Evolutionary conservation across 1,140 invertebrate genomes (phyloP).

Genomic region (Calephelis virginiensis): DNA sequence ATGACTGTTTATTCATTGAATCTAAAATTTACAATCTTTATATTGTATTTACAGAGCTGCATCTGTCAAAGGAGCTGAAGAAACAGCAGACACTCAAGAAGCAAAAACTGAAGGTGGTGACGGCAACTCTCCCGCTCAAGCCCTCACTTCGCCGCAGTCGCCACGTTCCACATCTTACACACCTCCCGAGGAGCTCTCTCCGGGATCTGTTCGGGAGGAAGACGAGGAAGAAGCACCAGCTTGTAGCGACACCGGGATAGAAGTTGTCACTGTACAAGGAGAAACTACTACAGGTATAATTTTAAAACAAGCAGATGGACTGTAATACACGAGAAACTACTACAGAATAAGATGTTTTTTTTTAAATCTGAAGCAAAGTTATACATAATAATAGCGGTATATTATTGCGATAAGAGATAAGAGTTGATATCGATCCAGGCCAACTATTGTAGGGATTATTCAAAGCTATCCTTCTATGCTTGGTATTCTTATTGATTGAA

Average conservation of each 20-base stretch:
- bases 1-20: too few species aligned
- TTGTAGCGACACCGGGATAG: conserved; percentile 34
- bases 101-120: conserved; percentile 6
- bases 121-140: conserved; percentile 10
- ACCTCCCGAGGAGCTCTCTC: conserved; percentile 23
- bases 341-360: too few species aligned
- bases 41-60: conserved; percentile 26
- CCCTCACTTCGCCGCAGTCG: conserved; percentile 1
- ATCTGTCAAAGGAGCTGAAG: conserved; percentile 28
- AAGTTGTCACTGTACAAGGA: conserved; percentile 46
- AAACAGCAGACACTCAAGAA: conserved; percentile 9
- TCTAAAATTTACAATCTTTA: too few species aligned
- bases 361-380: too few species aligned
- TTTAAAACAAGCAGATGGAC: too few species aligned
- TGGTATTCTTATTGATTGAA: too few species aligned
- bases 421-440: too few species aligned
- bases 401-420: too few species aligned
- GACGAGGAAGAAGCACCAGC: conserved; percentile 35
- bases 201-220: conserved; percentile 6
- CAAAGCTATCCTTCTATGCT: too few species aligned
- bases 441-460: too few species aligned
- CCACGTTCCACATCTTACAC: conserved; percentile 8
- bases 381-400: too few species aligned
- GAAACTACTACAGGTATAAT: conserved; percentile 36
- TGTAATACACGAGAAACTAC: too few species aligned